Conservation (phyloP, 2,797 vertebrate genomes). For the Coendou prehensilis region DNA sequence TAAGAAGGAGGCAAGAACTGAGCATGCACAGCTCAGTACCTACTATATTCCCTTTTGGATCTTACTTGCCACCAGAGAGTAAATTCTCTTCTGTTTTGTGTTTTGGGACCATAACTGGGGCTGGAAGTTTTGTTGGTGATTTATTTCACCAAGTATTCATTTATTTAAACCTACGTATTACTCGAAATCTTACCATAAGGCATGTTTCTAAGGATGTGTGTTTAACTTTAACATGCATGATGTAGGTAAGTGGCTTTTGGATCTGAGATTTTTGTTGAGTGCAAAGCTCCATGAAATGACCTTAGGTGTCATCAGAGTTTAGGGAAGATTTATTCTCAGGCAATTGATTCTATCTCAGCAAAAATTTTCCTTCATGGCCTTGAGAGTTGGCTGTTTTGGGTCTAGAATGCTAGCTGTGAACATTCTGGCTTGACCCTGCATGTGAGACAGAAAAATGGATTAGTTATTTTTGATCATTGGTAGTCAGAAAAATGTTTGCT, state of each 20-base stretch:
- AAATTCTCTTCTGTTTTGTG: not conserved
- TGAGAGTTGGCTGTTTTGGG: not conserved
- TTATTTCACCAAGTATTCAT: not conserved
- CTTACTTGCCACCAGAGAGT: not conserved
- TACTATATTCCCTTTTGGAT: not conserved
- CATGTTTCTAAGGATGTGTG: not conserved
- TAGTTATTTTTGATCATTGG: not conserved
- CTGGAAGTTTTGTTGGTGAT: not conserved
- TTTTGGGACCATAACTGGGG: not conserved
- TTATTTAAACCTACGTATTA: not conserved
- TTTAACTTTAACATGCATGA: not conserved
- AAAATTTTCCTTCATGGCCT: not conserved
- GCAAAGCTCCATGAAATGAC: not conserved
- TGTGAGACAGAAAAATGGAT: not conserved
- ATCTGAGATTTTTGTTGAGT: slow-evolving; percentile 7
- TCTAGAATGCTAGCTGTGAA: not conserved
- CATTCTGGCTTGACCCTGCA: not conserved
- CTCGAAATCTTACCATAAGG: not conserved
- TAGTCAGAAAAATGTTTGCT: not conserved
- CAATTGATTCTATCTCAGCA: slow-evolving; percentile 37
- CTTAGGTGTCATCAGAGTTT: not conserved
- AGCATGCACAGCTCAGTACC: not conserved
- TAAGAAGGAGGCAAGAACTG: not conserved
- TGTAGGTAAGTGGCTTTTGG: not conserved
- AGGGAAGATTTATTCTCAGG: not conserved